A percentile compares a stretch with the other conserved stretches of the same genome.
Evolutionary conservation across 2,113 vertebrate species (phyloP).

Genomic region (Sakesphorus luctuosus): DNA sequence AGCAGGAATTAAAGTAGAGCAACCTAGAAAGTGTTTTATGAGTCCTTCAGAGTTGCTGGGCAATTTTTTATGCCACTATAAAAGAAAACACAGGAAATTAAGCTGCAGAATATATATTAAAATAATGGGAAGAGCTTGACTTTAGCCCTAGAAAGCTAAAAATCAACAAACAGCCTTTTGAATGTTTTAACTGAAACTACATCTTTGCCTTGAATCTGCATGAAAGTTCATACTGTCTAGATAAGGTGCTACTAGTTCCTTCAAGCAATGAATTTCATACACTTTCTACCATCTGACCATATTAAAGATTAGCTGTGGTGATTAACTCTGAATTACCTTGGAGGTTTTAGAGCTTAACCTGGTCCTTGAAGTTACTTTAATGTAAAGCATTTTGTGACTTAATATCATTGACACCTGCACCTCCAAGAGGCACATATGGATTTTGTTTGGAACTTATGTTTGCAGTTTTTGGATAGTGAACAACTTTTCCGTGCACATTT

Average conservation of each 20-base stretch:
- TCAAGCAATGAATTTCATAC: slow-evolving; percentile 39
- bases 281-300: background rate
- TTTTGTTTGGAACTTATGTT: slow-evolving; percentile 51
- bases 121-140: slow-evolving; percentile 31
- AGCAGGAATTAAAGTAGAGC: slow-evolving; percentile 33
- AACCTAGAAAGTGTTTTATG: slow-evolving; percentile 50
- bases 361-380: slow-evolving; percentile 62
- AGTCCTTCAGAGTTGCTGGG: slow-evolving; percentile 13
- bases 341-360: slow-evolving; percentile 48
- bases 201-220: slow-evolving; percentile 10
- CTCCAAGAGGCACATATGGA: slow-evolving; percentile 49
- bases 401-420: slow-evolving; percentile 66
- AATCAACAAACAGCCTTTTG: slow-evolving; percentile 2
- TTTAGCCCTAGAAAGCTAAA: slow-evolving; percentile 13
- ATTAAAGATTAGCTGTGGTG: slow-evolving; percentile 18
- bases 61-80: slow-evolving; percentile 53
- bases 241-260: slow-evolving; percentile 44
- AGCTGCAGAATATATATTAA: slow-evolving; percentile 54
- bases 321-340: slow-evolving; percentile 46
- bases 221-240: background rate
- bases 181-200: background rate
- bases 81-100: slow-evolving; percentile 72
- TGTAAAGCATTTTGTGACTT: slow-evolving; percentile 40
- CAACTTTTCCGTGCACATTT: slow-evolving; percentile 28
- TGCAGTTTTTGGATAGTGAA: slow-evolving; percentile 42